Evolutionary conservation across 2,113 vertebrate genomes (phyloP).

Genomic region (Sclerurus mexicanus): DNA sequence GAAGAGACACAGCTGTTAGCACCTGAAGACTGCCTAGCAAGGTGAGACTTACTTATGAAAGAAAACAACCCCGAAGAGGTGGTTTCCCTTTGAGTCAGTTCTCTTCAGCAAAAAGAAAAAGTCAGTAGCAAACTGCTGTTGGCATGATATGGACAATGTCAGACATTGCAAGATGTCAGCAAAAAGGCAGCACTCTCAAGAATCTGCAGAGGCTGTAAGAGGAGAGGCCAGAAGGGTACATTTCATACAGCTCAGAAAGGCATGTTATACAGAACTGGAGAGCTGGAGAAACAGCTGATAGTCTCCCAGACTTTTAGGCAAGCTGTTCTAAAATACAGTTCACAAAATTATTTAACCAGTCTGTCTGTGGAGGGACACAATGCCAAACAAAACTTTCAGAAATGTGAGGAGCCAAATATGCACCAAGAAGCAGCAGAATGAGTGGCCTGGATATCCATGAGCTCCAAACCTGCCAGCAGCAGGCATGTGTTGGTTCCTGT

Average conservation of each 20-base stretch:
- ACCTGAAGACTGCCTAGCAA: neutral
- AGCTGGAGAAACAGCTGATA: neutral
- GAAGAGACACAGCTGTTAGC: neutral
- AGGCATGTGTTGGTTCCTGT: neutral
- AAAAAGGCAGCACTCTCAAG: neutral
- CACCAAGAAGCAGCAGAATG: neutral
- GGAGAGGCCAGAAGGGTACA: neutral
- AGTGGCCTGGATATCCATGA: neutral
- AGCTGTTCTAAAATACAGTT: neutral
- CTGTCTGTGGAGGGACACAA: neutral
- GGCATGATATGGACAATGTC: neutral
- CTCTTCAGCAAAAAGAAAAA: neutral
- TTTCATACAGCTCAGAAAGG: neutral
- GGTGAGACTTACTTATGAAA: neutral
- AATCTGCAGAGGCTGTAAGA: neutral
- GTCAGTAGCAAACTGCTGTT: neutral
- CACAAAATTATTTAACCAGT: neutral
- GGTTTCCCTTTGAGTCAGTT: neutral
- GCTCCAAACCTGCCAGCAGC: neutral
- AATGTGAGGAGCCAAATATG: neutral
- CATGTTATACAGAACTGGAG: neutral
- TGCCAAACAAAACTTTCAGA: neutral
- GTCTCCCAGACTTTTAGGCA: neutral
- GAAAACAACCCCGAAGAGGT: neutral
- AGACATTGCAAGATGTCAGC: neutral